Evolutionary conservation across 1,140 invertebrate genomes (phyloP).

Genomic region (Leguminivora glycinivorella): DNA sequence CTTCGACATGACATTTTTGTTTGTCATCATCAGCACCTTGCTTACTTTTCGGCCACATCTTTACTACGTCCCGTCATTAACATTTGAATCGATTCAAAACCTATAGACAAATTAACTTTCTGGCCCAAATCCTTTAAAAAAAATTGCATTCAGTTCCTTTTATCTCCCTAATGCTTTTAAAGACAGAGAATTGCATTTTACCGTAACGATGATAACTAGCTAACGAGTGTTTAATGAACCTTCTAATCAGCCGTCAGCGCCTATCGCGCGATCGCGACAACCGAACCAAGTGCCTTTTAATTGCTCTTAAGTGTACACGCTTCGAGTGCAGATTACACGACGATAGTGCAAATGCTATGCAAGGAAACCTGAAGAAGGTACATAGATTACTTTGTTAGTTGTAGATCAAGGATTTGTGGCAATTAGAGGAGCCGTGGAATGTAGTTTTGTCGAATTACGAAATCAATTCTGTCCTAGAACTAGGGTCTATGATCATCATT

Average conservation of each 20-base stretch:
- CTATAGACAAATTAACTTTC: not conserved
- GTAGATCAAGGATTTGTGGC: not conserved
- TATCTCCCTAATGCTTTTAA: not conserved
- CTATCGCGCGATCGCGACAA: slow-evolving; percentile 21
- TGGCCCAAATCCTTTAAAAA: not conserved
- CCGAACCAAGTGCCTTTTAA: slow-evolving; percentile 19
- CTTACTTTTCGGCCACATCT: no score
- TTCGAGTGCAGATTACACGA: not conserved
- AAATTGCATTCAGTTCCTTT: not conserved
- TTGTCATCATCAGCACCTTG: no score
- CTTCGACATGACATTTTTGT: no score
- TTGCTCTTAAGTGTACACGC: slow-evolving; percentile 10
- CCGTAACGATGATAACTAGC: slow-evolving; percentile 8
- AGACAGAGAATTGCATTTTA: not conserved
- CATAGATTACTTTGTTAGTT: not conserved
- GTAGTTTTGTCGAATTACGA: no score
- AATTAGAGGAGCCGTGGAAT: no score
- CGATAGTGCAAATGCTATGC: not conserved
- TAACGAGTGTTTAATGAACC: slow-evolving; percentile 25
- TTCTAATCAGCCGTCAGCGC: slow-evolving; percentile 11
- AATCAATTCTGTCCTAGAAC: no score
- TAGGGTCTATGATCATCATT: no score
- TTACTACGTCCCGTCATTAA: no score
- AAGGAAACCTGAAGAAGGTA: not conserved
- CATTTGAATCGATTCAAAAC: no score